Evolutionary conservation across 2,888 invertebrate species (phyloP).

Genomic region (Drosophila recens): DNA sequence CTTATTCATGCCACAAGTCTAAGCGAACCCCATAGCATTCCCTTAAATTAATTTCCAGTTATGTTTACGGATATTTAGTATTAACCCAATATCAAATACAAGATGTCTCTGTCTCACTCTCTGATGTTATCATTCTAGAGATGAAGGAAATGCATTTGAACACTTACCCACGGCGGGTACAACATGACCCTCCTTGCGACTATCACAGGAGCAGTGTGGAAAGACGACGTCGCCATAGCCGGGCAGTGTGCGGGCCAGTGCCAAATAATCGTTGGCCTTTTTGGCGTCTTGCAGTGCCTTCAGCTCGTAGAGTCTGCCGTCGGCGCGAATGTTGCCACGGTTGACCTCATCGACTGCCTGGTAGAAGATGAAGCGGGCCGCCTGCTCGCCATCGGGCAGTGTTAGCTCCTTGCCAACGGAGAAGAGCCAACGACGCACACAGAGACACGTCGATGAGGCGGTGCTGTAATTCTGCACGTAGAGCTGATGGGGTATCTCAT

Average conservation of each 20-base stretch:
- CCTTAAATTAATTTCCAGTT: too few relatives aligned
- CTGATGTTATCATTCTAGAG: not conserved
- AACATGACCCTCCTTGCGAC: conserved; percentile 94
- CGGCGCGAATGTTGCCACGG: conserved; percentile 95
- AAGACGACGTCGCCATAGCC: conserved; percentile 98
- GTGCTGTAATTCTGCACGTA: conserved; percentile 99
- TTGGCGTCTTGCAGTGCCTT: conserved; percentile 97
- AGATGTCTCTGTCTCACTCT: not conserved
- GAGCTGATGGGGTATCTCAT: conserved; percentile 98
- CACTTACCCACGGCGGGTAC: conserved; percentile 89
- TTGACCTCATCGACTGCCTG: conserved; percentile 98
- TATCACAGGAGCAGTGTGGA: conserved; percentile 97
- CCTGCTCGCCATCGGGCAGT: conserved; percentile 89
- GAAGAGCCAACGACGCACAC: conserved; percentile 95
- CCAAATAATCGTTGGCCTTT: conserved; percentile 94
- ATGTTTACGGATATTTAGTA: not conserved
- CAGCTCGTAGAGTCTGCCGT: conserved; percentile 96
- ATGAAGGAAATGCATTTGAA: not conserved
- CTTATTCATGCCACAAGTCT: not conserved
- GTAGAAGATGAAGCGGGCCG: conserved; percentile 94
- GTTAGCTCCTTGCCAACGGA: conserved; percentile 89
- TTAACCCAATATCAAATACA: not conserved
- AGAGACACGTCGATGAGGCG: conserved; percentile 97
- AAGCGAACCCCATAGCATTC: not conserved
- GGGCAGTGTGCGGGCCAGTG: conserved; percentile 92